phyloP scores from a whole-genome alignment of 2,113 vertebrate genomes.

The Paramisgurnus dabryanus region DNA sequence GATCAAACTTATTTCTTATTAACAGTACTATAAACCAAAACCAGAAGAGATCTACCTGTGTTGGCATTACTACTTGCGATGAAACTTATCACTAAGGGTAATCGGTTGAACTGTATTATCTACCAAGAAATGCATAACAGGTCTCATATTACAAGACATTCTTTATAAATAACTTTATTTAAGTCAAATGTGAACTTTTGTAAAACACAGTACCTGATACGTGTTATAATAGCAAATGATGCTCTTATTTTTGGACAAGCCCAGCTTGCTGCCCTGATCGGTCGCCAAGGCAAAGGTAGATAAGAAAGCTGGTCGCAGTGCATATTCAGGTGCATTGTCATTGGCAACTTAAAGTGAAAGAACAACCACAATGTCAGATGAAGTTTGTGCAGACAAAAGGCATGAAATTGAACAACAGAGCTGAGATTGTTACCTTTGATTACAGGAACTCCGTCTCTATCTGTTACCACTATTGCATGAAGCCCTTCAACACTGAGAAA shows the following conservation, averaged over 20 bases:
- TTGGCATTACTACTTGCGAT: conserved; percentile 94
- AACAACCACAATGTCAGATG: not conserved
- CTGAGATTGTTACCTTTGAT: conserved; percentile 86
- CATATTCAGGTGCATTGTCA: conserved; percentile 93
- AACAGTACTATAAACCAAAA: not conserved
- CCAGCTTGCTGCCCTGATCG: conserved; percentile 97
- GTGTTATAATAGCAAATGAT: conserved; percentile 99
- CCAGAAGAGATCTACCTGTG: conserved; percentile 78
- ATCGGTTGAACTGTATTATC: conserved; percentile 95
- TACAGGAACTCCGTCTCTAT: conserved; percentile 94
- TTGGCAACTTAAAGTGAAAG: conserved; percentile 85
- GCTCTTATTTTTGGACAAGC: conserved; percentile 98
- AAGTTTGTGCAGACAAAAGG: not conserved
- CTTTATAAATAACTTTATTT: not conserved
- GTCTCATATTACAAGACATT: not conserved
- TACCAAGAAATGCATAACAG: conserved; percentile 49
- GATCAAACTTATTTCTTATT: not conserved
- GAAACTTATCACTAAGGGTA: conserved; percentile 96
- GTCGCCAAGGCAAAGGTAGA: conserved; percentile 96
- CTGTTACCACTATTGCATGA: conserved; percentile 94
- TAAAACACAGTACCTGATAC: conserved; percentile 81
- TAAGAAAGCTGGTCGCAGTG: conserved; percentile 90
- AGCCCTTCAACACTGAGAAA: conserved; percentile 88
- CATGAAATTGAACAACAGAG: not conserved
- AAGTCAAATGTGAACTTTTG: not conserved